phyloP scores from a whole-genome alignment of 2,797 vertebrate genomes.

The Mastacembelus armatus region DNA sequence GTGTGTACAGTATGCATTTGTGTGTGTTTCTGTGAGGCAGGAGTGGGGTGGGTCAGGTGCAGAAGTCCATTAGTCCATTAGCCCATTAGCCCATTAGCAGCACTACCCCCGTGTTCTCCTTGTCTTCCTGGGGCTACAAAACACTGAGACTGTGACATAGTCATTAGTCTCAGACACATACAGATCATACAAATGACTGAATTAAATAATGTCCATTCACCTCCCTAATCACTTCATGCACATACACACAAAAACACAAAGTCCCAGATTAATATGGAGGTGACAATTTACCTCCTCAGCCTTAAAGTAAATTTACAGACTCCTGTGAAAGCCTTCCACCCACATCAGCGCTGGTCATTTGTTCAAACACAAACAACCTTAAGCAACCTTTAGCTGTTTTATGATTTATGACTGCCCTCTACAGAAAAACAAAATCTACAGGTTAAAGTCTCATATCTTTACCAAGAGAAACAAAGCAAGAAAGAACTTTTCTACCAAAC shows the following conservation, averaged over 20 bases:
- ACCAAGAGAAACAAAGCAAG: not conserved
- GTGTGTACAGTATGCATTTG: not conserved
- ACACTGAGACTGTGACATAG: not conserved
- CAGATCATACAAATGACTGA: slow-evolving; percentile 18
- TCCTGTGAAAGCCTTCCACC: slow-evolving; percentile 1
- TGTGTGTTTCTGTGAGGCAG: accelerated
- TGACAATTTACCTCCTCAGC: slow-evolving; percentile 9
- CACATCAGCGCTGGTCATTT: slow-evolving; percentile 17
- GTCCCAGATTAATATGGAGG: slow-evolving; percentile 29
- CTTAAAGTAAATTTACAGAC: slow-evolving; percentile 11
- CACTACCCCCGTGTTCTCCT: slow-evolving; percentile 1
- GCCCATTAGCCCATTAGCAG: slow-evolving; percentile 44
- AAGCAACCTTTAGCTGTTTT: not conserved
- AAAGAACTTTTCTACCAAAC: not conserved
- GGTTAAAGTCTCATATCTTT: not conserved
- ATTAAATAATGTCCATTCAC: slow-evolving; percentile 5
- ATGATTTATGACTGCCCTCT: slow-evolving; percentile 28
- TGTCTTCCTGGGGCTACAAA: slow-evolving; percentile 28
- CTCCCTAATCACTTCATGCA: not conserved
- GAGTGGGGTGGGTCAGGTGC: slow-evolving; percentile 3
- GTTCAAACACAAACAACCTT: slow-evolving; percentile 19
- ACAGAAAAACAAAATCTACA: not conserved
- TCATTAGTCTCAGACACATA: slow-evolving; percentile 22
- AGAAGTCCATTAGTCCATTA: slow-evolving; percentile 46
- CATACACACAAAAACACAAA: slow-evolving; percentile 7